Base-by-base conservation (phyloP, 2,888 invertebrate species). In the Drosophila niveifrons region DNA sequence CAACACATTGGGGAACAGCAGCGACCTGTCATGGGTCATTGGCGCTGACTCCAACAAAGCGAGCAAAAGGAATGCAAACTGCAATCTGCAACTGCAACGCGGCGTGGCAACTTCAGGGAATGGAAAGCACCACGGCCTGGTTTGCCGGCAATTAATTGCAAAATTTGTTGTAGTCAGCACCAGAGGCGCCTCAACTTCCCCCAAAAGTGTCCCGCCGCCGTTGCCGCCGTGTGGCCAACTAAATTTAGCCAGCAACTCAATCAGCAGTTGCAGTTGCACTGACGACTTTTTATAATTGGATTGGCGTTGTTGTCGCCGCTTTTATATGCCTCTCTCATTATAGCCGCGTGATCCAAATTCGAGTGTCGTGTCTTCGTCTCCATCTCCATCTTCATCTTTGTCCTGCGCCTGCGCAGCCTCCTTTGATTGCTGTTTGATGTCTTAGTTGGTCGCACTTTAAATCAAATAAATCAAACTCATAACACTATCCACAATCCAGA, bases 201-300 rank as follows among this genome's bases (percentile, higher is more conserved):
- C 50, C 36, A n/a, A 10, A 28, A 28, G 8, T 31, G 13, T 46
- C 23, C n/a, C n/a, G n/a, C n/a, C 6, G 23, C 29, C 23, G n/a
- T n/a, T n/a, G 10, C 44, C 17, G 8, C 57, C 59, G 59, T 50
- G 52, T 6, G 18, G 39, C 48, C 3, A 66, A 66, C 72, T 82
- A 78, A 77, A 84, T 75, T 80, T 74, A 88, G 81, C 79, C 62
- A 65, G 84, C 87, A 78, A 82, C 84, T 84, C 87, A 86, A 87
- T 87, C 84, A 84, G 72, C 84, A 78, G 72, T 23, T 23, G 23
- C 48, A 64, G 75, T 46, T 72, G 71, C 72, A 68, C 74, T 66
- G 87, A 81, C 77, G 86, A 76, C 80, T 80, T 76, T 86, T 86
- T 82, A 82, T 82, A 82, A 82, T 82, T 82, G 82, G 86, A 80